Evolutionary conservation across 2,888 invertebrate species (phyloP), one percentile per base, ranked within the genome.

Genomic region (Tanytarsus gracilentus): DNA sequence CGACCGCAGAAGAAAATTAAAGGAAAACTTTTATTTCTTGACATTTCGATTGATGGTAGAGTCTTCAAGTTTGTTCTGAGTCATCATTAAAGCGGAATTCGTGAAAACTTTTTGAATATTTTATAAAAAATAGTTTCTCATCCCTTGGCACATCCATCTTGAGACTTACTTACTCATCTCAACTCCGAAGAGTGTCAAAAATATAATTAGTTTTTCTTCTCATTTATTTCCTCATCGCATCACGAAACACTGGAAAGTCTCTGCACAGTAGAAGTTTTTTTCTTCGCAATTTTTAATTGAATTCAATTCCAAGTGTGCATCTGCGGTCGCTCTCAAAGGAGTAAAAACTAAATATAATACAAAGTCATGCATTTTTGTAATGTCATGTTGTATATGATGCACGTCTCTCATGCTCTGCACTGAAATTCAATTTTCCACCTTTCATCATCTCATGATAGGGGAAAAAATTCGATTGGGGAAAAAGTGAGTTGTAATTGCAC

Each of bases 271-370:
- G 29, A 25, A 23, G 39, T 27, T 16, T 26, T 55, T 44, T 40
- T n/a, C n/a, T n/a, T n/a, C n/a, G n/a, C n/a, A n/a, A 30, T 52
- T 51, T 55, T 40, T 55, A 55, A 55, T 55, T 55, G 55, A 55
- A 55, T 55, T 55, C 55, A 55, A 55, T 55, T 55, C 8, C 16
- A 6, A 26, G 33, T 30, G 33, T 52, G 55, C 55, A 55, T 55
- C 55, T 55, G 55, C 18, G 55, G 33, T 44, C 44, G 18, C 21
- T 44, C 44, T 21, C 23, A 44, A 2, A 44, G 11, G 3, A 2
- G n/a, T 5, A 33, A 9, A n/a, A 33, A n/a, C 11, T 9, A n/a
- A 33, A 33, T 4, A 33, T 29, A 9, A 7, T 7, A 9, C 9
- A 29, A 7, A 7, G 5, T 33, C 33, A 11, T 33, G 33, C 33